Conservation (phyloP, 2,797 vertebrate genomes). For the Phalloptychus januarius region DNA sequence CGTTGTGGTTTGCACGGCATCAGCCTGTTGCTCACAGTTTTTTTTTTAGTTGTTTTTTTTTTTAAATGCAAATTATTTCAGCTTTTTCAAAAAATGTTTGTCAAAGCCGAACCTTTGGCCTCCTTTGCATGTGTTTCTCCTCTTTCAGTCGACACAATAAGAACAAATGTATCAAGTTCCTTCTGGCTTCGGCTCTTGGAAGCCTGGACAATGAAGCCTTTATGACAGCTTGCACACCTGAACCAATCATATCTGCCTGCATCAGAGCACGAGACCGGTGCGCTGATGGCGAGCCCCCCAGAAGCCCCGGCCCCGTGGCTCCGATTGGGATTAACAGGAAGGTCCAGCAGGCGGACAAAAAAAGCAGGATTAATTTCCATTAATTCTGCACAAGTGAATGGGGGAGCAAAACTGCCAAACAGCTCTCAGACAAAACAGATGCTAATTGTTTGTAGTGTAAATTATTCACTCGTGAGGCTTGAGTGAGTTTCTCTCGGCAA, state of each 20-base stretch:
- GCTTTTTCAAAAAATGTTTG: neutral
- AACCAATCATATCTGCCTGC: constrained; percentile 60
- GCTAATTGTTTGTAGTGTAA: neutral
- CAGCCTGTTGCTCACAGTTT: neutral
- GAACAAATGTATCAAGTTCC: constrained; percentile 61
- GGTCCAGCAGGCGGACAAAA: neutral
- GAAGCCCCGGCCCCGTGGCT: no score
- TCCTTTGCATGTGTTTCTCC: constrained; percentile 1
- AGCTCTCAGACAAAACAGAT: neutral
- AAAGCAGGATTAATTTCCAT: neutral
- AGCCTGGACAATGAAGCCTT: constrained; percentile 70
- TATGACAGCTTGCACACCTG: constrained; percentile 62
- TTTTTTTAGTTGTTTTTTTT: no score
- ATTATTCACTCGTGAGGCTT: neutral
- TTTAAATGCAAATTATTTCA: neutral
- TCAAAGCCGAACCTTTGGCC: neutral
- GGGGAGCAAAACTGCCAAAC: neutral
- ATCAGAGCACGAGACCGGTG: constrained; percentile 27
- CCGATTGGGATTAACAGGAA: neutral
- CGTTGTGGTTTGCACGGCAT: neutral
- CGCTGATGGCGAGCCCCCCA: neutral
- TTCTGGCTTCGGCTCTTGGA: constrained; percentile 30
- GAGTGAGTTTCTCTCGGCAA: neutral
- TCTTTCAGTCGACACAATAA: constrained; percentile 9
- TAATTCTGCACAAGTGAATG: neutral